Conservation (phyloP, 2,797 vertebrate species). For the Falco rusticolus region DNA sequence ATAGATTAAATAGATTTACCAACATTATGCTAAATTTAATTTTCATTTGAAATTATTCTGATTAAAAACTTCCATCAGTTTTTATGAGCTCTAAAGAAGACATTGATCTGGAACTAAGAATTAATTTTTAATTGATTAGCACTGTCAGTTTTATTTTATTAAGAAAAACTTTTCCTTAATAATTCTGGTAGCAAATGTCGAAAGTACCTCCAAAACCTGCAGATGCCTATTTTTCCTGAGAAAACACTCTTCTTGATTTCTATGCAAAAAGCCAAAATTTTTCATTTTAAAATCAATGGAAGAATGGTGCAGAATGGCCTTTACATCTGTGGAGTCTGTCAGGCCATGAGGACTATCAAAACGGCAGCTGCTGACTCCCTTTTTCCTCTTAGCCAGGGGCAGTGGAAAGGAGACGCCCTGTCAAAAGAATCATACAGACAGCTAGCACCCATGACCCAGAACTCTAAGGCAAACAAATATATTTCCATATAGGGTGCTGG, state of each 20-base stretch:
- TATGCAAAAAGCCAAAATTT: not conserved
- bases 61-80: not conserved
- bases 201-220: conserved; percentile 68
- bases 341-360: not conserved
- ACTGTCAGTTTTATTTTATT: not conserved
- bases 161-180: not conserved
- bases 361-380: not conserved
- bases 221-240: not conserved
- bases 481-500: not conserved
- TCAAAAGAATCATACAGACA: not conserved
- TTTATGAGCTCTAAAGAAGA: not conserved
- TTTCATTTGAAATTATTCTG: not conserved
- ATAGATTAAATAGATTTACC: not conserved
- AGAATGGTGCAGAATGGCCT: not conserved
- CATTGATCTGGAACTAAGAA: not conserved
- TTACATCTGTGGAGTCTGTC: not conserved
- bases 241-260: not conserved
- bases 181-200: not conserved
- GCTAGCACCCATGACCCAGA: not conserved
- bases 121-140: not conserved
- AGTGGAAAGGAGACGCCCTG: not conserved
- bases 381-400: not conserved
- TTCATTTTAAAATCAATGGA: not conserved
- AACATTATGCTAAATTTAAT: not conserved
- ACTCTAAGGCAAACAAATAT: not conserved